phyloP scores from a whole-genome alignment of 2,888 invertebrate species.

The Muscina levida region DNA sequence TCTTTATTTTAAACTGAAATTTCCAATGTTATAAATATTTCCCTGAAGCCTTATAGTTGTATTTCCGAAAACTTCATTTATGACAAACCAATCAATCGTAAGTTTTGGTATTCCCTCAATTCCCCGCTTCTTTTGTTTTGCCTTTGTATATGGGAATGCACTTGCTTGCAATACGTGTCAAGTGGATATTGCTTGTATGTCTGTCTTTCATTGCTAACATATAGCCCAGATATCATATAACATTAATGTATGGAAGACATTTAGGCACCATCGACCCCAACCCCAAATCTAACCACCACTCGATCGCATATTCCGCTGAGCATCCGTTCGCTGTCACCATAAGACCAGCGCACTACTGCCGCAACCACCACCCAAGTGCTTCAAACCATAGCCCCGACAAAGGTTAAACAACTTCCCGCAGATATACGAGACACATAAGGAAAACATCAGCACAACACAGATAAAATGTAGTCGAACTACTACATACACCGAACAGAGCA shows the following conservation, averaged over 20 bases:
- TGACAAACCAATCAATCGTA: neutral
- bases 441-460: constrained; percentile 2
- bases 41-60: too few relatives aligned
- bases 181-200: constrained; percentile 12
- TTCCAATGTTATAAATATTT: too few relatives aligned
- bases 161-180: constrained; percentile 8
- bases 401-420: constrained; percentile 53
- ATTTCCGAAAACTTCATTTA: too few relatives aligned
- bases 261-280: constrained; percentile 29
- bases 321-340: neutral
- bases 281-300: neutral
- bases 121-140: neutral
- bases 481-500: too few relatives aligned
- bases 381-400: constrained; percentile 16
- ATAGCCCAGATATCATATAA: constrained; percentile 7
- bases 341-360: neutral
- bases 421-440: constrained; percentile 53
- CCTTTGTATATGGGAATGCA: neutral
- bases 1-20: too few relatives aligned
- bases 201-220: neutral
- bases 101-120: neutral
- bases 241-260: constrained; percentile 33
- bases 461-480: neutral
- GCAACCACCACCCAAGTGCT: neutral
- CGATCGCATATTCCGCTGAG: neutral